Evolutionary conservation across 2,113 vertebrate genomes (phyloP).

Genomic region (Eretmochelys imbricata): DNA sequence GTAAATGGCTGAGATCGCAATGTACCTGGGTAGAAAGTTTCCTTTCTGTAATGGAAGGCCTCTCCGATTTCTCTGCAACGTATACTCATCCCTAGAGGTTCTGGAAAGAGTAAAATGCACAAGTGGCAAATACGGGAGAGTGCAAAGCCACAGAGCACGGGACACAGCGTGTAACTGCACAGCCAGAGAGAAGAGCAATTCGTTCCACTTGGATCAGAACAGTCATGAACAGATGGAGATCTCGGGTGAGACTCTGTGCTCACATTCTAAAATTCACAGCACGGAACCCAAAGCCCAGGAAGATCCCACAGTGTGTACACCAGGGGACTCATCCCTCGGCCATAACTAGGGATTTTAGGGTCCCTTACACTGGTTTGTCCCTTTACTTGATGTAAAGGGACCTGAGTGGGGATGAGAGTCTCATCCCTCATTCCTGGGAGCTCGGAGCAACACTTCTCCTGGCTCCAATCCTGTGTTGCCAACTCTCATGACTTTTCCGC

Average conservation of each 20-base stretch:
- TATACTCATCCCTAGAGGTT: not conserved
- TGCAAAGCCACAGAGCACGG: not conserved
- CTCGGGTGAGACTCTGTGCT: not conserved
- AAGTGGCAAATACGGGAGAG: not conserved
- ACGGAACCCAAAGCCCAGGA: not conserved
- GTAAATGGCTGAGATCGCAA: not conserved
- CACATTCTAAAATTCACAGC: not conserved
- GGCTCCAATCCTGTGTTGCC: not conserved
- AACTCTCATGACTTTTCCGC: not conserved
- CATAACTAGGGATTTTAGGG: not conserved
- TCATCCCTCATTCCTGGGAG: not conserved
- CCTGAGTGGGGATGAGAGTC: too few relatives aligned
- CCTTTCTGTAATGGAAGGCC: fast-evolving
- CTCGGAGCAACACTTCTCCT: not conserved
- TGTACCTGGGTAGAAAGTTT: not conserved
- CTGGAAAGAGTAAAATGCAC: fast-evolving
- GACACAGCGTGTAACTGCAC: fast-evolving
- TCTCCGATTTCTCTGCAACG: not conserved
- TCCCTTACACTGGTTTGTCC: not conserved
- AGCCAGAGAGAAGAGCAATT: not conserved
- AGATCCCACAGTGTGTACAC: not conserved
- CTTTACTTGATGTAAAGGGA: not conserved
- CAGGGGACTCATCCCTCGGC: not conserved
- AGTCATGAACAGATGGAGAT: not conserved
- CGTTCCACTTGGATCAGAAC: not conserved